Base-by-base conservation (phyloP, 1,140 invertebrate genomes). In the Anagrus nilaparvatae region DNA sequence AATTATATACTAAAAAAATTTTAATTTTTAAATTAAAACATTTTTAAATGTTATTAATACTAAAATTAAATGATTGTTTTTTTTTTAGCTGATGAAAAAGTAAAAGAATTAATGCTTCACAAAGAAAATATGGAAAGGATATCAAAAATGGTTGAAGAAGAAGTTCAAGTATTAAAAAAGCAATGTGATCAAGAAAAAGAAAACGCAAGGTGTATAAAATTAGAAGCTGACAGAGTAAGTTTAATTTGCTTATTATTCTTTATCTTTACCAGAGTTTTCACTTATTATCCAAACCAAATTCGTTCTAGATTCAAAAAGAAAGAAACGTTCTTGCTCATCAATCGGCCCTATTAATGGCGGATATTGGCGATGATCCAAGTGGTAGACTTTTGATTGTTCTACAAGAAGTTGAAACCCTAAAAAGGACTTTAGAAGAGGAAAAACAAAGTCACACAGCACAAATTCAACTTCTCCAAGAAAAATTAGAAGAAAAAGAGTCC, bases 321-420 rank as follows among this genome's bases (percentile, higher is more conserved):
- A 67, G 76, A 3, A 79, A 76, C 44, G 70, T 80, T 4, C 48
- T 82, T 27, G 74, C 75, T 0, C 77, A 81, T 50, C 78, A 81
- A 56, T 79, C 76, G 48, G 70, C 76, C 6, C 55, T 84, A 34
- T 57, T 82, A n/a, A 60, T 80, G 65, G 73, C 74, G 5, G 77
- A 77, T 24, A 55, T 78, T 14, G 58, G 62, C 7, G 68, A 72
- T 5, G 70, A 71, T 21, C 58, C 67, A 1, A 73, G 74, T 28
- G 70, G 72, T 42, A 60, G 74, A 27, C 56, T 75, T 1, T 53
- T 72, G 21, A 54, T 61, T 1, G 58, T 82, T 18, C 54, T 82
- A 6, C 61, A 66, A 24, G 78, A 82, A 51, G 70, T 82, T 7
- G 79, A 81, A 58, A 63, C 61, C 7, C 57, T 82, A 9, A 74